phyloP scores from a whole-genome alignment of 2,888 invertebrate species.

The Drosophila lutescens region DNA sequence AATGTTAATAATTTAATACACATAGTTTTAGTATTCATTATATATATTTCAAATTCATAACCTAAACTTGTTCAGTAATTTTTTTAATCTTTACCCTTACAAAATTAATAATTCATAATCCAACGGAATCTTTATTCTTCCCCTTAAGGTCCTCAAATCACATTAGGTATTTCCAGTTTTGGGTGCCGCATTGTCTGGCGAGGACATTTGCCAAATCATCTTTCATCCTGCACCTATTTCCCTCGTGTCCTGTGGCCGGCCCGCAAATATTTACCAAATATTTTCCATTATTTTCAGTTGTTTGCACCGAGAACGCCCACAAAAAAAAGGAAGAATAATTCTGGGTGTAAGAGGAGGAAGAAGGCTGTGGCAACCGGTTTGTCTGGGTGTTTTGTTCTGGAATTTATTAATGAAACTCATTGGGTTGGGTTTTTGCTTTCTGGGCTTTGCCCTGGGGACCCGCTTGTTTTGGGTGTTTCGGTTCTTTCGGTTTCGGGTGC shows the following conservation, averaged over 20 bases:
- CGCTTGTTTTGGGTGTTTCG: background rate
- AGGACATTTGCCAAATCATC: slow-evolving; percentile 48
- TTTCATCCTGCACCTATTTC: slow-evolving; percentile 48
- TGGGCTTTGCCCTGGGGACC: slow-evolving; percentile 56
- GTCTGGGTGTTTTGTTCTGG: slow-evolving; percentile 54
- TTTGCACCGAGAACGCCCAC: slow-evolving; percentile 60
- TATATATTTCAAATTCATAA: background rate
- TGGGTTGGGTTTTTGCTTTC: slow-evolving; percentile 33
- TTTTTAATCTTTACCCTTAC: too few relatives aligned
- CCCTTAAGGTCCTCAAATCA: slow-evolving; percentile 2
- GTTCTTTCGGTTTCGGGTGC: slow-evolving; percentile 35
- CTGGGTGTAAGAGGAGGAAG: background rate
- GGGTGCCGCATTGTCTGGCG: slow-evolving; percentile 53
- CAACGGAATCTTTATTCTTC: too few relatives aligned
- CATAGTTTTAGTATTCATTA: too few relatives aligned
- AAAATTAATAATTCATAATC: slow-evolving; percentile 7
- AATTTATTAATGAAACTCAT: slow-evolving; percentile 80
- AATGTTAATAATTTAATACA: too few relatives aligned
- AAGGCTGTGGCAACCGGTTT: slow-evolving; percentile 27
- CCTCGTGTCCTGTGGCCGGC: slow-evolving; percentile 40
- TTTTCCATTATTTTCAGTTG: slow-evolving; percentile 59
- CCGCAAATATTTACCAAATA: slow-evolving; percentile 81
- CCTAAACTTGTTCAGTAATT: background rate
- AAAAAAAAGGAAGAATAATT: slow-evolving; percentile 12
- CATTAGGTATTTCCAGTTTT: background rate